phyloP scores from a whole-genome alignment of 2,797 vertebrate genomes.

The Rhincodon typus region DNA sequence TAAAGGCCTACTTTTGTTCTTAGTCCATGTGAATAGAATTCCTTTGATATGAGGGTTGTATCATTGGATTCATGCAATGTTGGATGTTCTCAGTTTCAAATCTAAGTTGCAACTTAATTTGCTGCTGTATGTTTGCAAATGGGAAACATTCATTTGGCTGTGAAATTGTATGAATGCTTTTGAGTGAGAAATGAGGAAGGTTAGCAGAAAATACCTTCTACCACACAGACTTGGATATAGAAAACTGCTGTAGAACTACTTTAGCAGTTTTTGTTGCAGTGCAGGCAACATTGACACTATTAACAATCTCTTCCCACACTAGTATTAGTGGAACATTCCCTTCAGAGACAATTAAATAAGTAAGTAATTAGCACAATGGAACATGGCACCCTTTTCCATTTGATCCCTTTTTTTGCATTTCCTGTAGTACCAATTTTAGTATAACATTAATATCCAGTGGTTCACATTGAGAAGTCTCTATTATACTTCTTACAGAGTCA shows the following conservation, averaged over 20 bases:
- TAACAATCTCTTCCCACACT: not conserved
- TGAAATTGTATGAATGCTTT: not conserved
- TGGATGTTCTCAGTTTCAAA: too few species aligned
- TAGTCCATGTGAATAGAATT: too few species aligned
- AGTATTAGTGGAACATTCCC: not conserved
- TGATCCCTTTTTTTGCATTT: not conserved
- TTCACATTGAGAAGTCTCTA: not conserved
- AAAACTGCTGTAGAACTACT: not conserved
- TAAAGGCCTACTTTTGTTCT: too few species aligned
- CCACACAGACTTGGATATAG: not conserved
- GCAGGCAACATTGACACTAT: not conserved
- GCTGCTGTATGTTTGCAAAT: not conserved
- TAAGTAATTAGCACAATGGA: not conserved
- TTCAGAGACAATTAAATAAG: not conserved
- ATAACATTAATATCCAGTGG: not conserved
- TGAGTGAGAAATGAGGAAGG: not conserved
- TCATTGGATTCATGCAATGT: too few species aligned
- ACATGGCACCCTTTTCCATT: not conserved
- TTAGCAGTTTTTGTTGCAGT: too few species aligned
- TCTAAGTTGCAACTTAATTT: too few species aligned
- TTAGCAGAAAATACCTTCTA: not conserved
- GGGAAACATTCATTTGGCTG: not conserved
- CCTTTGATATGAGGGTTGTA: too few species aligned
- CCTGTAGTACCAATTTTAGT: not conserved
- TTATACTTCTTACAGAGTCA: too few species aligned